Conservation (phyloP, 2,888 invertebrate genomes). For the Belgica antarctica region DNA sequence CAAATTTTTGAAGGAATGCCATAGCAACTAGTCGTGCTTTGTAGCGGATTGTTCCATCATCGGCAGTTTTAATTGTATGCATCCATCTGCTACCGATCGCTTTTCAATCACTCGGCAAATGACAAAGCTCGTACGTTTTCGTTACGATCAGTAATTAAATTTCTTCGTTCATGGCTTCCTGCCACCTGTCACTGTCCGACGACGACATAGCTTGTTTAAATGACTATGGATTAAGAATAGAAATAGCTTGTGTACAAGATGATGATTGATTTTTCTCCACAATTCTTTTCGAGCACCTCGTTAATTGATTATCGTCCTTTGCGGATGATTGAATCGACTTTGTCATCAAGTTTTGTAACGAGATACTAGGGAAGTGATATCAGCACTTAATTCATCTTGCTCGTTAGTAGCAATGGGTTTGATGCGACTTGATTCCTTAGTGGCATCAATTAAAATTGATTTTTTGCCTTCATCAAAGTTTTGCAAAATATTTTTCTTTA, state of each 20-base stretch:
- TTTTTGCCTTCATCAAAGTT: too few relatives aligned
- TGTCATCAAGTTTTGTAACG: too few relatives aligned
- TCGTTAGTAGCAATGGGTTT: too few relatives aligned
- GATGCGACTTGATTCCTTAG: too few relatives aligned
- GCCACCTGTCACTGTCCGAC: conserved; percentile 45
- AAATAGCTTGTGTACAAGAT: conserved; percentile 44
- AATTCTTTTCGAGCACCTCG: conserved; percentile 46
- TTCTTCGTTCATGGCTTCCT: conserved; percentile 46
- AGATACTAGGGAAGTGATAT: too few relatives aligned
- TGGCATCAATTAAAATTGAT: too few relatives aligned
- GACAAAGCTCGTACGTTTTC: conserved; percentile 47
- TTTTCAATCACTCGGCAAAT: conserved; percentile 45
- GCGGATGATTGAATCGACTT: too few relatives aligned
- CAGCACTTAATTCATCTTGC: too few relatives aligned
- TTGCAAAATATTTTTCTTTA: conserved; percentile 14
- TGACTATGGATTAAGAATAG: conserved; percentile 40
- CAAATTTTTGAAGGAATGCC: conserved; percentile 48
- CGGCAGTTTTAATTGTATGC: conserved; percentile 47
- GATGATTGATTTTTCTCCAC: conserved; percentile 47
- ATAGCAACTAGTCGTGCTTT: conserved; percentile 49
- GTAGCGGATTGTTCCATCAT: conserved; percentile 47
- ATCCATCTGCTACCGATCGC: conserved; percentile 48
- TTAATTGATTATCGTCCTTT: too few relatives aligned
- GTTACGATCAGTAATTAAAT: conserved; percentile 45
- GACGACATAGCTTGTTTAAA: conserved; percentile 40